Conservation (phyloP, 2,797 vertebrate genomes). For the Synaphobranchus kaupii region DNA sequence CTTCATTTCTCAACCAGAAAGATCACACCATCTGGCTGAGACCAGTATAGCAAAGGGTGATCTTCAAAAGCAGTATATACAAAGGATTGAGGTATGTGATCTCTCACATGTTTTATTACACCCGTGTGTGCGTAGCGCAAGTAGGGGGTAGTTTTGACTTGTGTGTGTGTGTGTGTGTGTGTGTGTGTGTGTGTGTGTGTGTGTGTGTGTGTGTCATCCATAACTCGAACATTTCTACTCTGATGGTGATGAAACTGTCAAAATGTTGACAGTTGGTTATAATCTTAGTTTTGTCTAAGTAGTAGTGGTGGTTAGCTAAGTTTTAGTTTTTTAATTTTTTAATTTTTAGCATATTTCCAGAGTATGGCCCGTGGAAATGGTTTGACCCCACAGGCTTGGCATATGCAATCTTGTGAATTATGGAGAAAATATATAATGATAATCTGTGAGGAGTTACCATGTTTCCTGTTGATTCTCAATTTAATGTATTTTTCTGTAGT, state of each 20-base stretch:
- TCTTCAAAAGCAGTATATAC: constrained; percentile 84
- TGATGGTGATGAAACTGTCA: too few species aligned
- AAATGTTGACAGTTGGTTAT: too few species aligned
- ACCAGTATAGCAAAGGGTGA: constrained; percentile 55
- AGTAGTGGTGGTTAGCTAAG: background rate
- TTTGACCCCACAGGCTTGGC: background rate
- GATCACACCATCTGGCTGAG: constrained; percentile 52
- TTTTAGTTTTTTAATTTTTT: background rate
- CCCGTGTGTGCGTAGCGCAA: too few species aligned
- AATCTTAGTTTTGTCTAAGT: too few species aligned
- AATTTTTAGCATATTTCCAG: background rate
- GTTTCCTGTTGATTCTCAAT: background rate
- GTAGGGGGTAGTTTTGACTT: too few species aligned
- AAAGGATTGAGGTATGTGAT: constrained; percentile 82
- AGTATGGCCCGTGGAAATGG: background rate
- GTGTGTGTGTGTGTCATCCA: too few species aligned
- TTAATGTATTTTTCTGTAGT: constrained; percentile 57
- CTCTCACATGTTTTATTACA: constrained; percentile 4
- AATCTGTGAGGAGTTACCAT: background rate
- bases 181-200: too few species aligned
- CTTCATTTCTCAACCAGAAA: constrained; percentile 81
- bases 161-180: too few species aligned
- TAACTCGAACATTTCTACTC: too few species aligned
- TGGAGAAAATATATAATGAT: background rate
- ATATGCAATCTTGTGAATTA: background rate